phyloP scores from a whole-genome alignment of 1,140 invertebrate genomes.

The Zaprionus kolodkinae region DNA sequence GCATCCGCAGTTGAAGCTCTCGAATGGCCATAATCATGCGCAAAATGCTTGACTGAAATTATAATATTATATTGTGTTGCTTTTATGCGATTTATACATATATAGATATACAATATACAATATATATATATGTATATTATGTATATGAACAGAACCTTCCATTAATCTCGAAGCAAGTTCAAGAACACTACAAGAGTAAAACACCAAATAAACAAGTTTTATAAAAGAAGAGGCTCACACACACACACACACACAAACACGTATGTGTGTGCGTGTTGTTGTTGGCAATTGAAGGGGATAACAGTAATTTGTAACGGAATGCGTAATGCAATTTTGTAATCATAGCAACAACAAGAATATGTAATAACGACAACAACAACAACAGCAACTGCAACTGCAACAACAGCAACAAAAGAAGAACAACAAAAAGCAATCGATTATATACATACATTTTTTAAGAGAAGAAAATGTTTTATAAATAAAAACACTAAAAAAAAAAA shows the following conservation, averaged over 20 bases:
- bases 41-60: slow-evolving; percentile 78
- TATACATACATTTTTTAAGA: slow-evolving; percentile 75
- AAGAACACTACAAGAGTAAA: slow-evolving; percentile 44
- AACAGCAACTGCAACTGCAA: slow-evolving; percentile 25
- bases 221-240: not conserved
- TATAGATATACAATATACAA: not conserved
- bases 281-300: slow-evolving; percentile 14
- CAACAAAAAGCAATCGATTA: slow-evolving; percentile 80
- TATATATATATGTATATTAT: not conserved
- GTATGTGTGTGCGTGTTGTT: slow-evolving; percentile 32
- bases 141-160: slow-evolving; percentile 68
- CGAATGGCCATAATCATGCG: slow-evolving; percentile 52
- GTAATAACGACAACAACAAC: slow-evolving; percentile 8
- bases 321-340: slow-evolving; percentile 50
- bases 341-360: slow-evolving; percentile 33
- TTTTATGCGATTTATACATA: slow-evolving; percentile 59
- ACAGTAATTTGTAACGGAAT: slow-evolving; percentile 17
- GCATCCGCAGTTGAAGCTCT: slow-evolving; percentile 22
- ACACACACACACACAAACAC: slow-evolving; percentile 25
- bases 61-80: slow-evolving; percentile 43
- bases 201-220: slow-evolving; percentile 53
- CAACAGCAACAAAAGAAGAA: slow-evolving; percentile 56
- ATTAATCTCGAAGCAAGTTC: slow-evolving; percentile 49
- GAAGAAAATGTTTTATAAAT: slow-evolving; percentile 77
- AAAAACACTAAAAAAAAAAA: slow-evolving; percentile 22